phyloP scores from a whole-genome alignment of 2,113 vertebrate species.

The Cryptotis parvus region DNA sequence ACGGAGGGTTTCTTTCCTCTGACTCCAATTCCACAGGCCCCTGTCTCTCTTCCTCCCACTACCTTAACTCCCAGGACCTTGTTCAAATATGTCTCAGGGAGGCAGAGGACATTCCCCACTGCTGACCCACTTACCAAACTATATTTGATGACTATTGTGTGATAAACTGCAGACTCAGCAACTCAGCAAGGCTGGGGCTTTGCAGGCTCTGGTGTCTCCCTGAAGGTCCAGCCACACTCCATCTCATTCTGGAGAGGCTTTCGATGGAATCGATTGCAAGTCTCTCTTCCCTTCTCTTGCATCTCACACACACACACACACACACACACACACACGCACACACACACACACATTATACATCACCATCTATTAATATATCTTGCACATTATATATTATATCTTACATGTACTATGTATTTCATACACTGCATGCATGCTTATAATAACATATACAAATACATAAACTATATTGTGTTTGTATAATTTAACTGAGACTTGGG shows the following conservation, averaged over 20 bases:
- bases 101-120: conserved; percentile 14
- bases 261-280: not conserved
- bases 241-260: conserved; percentile 1
- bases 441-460: too few species aligned
- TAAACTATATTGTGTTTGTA: too few species aligned
- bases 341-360: too few species aligned
- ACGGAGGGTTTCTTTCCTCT: not conserved
- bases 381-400: not conserved
- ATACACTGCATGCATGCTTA: too few species aligned
- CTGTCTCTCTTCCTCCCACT: not conserved
- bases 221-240: not conserved
- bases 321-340: too few species aligned
- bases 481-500: not conserved
- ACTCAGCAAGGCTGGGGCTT: conserved; percentile 56
- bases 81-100: not conserved
- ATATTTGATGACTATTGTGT: conserved; percentile 60
- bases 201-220: conserved; percentile 31
- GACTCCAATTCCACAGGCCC: not conserved
- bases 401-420: not conserved
- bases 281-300: not conserved
- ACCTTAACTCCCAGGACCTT: not conserved
- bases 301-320: not conserved
- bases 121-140: conserved; percentile 72
- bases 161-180: conserved; percentile 65
- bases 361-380: too few species aligned